Percentiles rank a stretch among this genome's conserved stretches.
phyloP scores from a whole-genome alignment of 2,888 invertebrate genomes.

The Caenorhabditis angaria region DNA sequence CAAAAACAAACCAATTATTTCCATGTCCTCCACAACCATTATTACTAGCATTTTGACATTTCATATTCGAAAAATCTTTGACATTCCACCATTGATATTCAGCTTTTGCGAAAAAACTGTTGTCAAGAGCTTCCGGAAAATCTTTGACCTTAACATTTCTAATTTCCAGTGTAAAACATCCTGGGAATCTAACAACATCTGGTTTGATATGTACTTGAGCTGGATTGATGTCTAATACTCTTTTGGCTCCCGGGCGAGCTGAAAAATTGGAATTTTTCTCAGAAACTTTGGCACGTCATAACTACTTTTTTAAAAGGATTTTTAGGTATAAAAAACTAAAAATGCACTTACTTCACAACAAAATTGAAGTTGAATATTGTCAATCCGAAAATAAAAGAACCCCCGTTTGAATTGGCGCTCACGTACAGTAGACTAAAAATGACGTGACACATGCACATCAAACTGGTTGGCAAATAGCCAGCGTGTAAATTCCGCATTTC shows the following conservation, averaged over 20 bases:
- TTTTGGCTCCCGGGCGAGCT: slow-evolving; percentile 68
- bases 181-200: slow-evolving; percentile 70
- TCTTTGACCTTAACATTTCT: slow-evolving; percentile 66
- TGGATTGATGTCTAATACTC: slow-evolving; percentile 67
- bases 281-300: neutral
- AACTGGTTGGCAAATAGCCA: too few species aligned
- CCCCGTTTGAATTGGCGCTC: too few species aligned
- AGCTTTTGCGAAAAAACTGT: slow-evolving; percentile 71
- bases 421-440: too few species aligned
- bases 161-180: slow-evolving; percentile 71
- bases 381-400: too few species aligned
- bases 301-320: too few species aligned
- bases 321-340: too few species aligned
- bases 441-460: too few species aligned
- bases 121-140: slow-evolving; percentile 61
- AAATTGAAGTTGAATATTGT: too few species aligned
- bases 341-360: too few species aligned
- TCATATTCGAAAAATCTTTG: slow-evolving; percentile 68
- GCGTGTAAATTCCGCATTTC: too few species aligned
- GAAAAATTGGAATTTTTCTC: slow-evolving; percentile 24
- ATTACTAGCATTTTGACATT: slow-evolving; percentile 70
- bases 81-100: slow-evolving; percentile 72
- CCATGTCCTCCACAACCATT: slow-evolving; percentile 72
- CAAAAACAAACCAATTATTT: slow-evolving; percentile 67
- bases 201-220: slow-evolving; percentile 67